A percentile compares a stretch with the other conserved stretches of the same genome.
Evolutionary conservation across 1,140 invertebrate species (phyloP).

Genomic region (Ectropis grisescens): DNA sequence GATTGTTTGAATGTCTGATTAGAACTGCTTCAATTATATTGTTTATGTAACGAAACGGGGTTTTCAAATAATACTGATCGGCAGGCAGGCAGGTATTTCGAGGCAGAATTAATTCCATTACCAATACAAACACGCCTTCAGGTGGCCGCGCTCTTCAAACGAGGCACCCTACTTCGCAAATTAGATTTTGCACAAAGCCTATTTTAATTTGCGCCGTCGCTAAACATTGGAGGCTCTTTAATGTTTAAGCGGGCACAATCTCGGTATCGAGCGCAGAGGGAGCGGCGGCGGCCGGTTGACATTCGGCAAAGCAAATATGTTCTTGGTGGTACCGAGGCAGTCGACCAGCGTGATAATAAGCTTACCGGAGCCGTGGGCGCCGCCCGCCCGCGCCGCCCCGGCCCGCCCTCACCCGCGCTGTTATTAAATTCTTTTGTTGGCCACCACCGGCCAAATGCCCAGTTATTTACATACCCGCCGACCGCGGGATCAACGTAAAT

Average conservation of each 20-base stretch:
- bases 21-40: too few relatives aligned
- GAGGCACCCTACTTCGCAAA: constrained; percentile 53
- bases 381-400: constrained; percentile 21
- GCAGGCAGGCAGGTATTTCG: constrained; percentile 17
- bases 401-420: constrained; percentile 24
- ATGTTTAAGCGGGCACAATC: constrained; percentile 58
- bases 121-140: constrained; percentile 53
- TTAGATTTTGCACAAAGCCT: constrained; percentile 68
- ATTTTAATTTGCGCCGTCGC: constrained; percentile 64
- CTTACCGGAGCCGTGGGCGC: constrained; percentile 38
- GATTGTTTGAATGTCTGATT: too few relatives aligned
- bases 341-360: constrained; percentile 49
- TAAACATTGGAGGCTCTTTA: constrained; percentile 60
- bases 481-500: constrained; percentile 34
- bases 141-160: constrained; percentile 41
- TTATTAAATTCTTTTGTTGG: constrained; percentile 64
- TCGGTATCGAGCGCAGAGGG: constrained; percentile 25
- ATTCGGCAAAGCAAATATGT: constrained; percentile 57
- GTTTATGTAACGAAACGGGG: too few relatives aligned
- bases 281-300: constrained; percentile 39
- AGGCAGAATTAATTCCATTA: constrained; percentile 61
- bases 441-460: constrained; percentile 28
- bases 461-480: constrained; percentile 39
- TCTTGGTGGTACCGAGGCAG: constrained; percentile 24
- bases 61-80: too few relatives aligned